Percentiles rank a stretch among this genome's conserved stretches.
These are phyloP conservation scores for Palaemon carinicauda DNA, from an alignment of 1,140 invertebrate species.

Conservation along the genomic window DNA sequence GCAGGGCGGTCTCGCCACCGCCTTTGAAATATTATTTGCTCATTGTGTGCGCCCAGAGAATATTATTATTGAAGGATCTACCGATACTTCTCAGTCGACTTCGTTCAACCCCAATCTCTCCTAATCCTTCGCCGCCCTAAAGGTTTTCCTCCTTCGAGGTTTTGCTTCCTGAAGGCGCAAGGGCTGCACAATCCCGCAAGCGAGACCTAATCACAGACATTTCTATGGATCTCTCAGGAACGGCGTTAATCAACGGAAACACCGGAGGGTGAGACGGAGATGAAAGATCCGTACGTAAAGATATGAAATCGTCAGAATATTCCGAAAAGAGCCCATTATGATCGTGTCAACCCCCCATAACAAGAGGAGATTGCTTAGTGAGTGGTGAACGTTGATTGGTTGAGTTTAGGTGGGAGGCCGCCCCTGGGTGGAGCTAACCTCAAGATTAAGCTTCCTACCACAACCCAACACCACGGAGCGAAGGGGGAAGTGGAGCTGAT, in stretches of 20 bases:
- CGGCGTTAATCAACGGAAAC: no score
- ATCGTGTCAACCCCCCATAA: slow-evolving; percentile 57
- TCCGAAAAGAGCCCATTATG: slow-evolving; percentile 45
- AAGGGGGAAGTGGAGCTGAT: slow-evolving; percentile 43
- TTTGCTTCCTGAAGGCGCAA: no score
- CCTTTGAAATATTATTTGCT: slow-evolving; percentile 55
- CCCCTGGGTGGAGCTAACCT: slow-evolving; percentile 52
- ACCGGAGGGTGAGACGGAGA: no score
- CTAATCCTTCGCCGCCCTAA: background rate
- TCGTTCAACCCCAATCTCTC: background rate
- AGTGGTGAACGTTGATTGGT: slow-evolving; percentile 48
- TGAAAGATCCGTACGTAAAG: background rate
- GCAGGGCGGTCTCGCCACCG: slow-evolving; percentile 20
- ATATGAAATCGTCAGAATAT: slow-evolving; percentile 36
- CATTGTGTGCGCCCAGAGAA: slow-evolving; percentile 52
- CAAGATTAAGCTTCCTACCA: slow-evolving; percentile 54
- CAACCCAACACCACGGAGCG: slow-evolving; percentile 43
- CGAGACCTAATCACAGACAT: no score
- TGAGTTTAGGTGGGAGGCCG: slow-evolving; percentile 39
- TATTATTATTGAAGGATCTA: slow-evolving; percentile 51
- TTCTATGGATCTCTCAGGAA: no score
- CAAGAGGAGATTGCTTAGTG: slow-evolving; percentile 55
- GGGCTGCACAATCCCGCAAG: no score
- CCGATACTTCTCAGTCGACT: slow-evolving; percentile 7
- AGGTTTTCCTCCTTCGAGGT: no score